A percentile compares a stretch with the other conserved stretches of the same genome.
phyloP scores from a whole-genome alignment of 2,888 invertebrate genomes.

The Labia minor region DNA sequence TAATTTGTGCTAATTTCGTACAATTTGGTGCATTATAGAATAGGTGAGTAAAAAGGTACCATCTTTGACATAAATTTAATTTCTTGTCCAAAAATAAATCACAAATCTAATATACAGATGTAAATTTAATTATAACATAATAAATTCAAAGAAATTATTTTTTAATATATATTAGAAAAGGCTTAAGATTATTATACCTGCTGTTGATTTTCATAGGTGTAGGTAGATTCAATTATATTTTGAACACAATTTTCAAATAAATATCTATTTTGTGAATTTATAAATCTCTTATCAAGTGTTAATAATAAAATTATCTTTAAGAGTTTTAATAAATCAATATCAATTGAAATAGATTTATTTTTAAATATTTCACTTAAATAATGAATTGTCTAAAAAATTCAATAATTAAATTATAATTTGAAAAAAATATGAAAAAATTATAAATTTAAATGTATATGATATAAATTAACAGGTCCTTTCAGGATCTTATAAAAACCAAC shows the following conservation, averaged over 20 bases:
- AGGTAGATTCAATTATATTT: neutral
- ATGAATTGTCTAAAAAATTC: neutral
- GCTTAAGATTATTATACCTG: neutral
- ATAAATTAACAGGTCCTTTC: no score
- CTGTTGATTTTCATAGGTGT: neutral
- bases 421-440: neutral
- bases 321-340: neutral
- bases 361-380: neutral
- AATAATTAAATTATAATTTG: no score
- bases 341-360: neutral
- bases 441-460: no score
- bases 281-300: neutral
- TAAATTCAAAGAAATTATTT: no score
- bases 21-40: neutral
- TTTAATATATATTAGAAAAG: no score
- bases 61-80: neutral
- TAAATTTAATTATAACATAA: no score
- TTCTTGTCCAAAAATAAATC: neutral
- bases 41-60: neutral
- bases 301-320: neutral
- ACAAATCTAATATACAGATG: neutral
- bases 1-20: neutral
- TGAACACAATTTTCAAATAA: neutral
- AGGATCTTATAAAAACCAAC: no score
- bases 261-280: neutral